Evolutionary conservation across 2,113 vertebrate species (phyloP).

Genomic region (Nesoenas mayeri): DNA sequence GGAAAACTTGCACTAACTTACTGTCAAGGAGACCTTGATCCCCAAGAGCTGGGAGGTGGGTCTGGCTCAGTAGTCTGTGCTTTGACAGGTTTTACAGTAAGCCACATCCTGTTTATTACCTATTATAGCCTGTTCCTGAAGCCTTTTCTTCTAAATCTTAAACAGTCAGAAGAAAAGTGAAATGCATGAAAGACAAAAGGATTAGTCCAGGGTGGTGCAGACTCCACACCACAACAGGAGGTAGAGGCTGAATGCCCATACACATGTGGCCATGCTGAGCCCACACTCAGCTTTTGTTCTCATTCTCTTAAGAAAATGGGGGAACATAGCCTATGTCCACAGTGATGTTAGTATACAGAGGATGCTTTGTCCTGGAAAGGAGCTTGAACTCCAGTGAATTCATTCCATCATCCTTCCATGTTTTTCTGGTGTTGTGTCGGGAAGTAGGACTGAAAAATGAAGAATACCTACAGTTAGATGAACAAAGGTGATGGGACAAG

Average conservation of each 20-base stretch:
- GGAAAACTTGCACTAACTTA: neutral
- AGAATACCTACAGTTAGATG: neutral
- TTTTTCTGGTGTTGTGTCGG: constrained; percentile 40
- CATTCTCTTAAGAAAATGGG: neutral
- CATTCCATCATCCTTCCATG: constrained; percentile 77
- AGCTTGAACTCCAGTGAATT: constrained; percentile 73
- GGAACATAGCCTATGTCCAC: constrained; percentile 69
- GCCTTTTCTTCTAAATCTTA: neutral
- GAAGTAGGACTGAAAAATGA: constrained; percentile 20
- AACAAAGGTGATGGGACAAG: neutral
- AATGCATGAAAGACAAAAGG: neutral
- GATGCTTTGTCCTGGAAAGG: constrained; percentile 55
- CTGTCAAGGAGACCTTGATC: neutral
- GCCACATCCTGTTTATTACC: neutral
- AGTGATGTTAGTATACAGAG: constrained; percentile 72
- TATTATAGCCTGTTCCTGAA: neutral
- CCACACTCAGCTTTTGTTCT: neutral
- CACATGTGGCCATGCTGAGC: rapidly evolving
- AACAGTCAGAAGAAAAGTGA: neutral
- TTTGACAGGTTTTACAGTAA: neutral
- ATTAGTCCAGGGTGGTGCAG: neutral
- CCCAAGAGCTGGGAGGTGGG: neutral
- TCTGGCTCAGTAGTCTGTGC: neutral
- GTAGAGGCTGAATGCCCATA: neutral
- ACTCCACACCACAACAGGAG: neutral